Evolutionary conservation across 2,113 vertebrate genomes (phyloP).

Genomic region (Pachypanchax playfairii): DNA sequence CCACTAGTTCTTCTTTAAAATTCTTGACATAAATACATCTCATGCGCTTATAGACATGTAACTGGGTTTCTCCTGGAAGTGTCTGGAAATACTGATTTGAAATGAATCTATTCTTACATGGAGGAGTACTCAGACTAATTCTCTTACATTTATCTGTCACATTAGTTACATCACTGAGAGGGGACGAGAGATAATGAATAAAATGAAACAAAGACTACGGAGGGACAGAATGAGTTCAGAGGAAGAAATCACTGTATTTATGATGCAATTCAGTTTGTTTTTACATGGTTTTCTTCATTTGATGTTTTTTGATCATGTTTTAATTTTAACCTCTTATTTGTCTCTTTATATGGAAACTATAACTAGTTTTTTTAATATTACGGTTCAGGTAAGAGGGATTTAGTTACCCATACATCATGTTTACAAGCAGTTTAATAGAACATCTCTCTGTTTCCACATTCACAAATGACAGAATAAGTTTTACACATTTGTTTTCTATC

Average conservation of each 20-base stretch:
- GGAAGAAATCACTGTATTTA: slow-evolving; percentile 26
- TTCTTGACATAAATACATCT: slow-evolving; percentile 45
- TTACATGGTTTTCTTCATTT: slow-evolving; percentile 7
- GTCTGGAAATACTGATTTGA: slow-evolving; percentile 23
- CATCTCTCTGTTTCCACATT: neutral
- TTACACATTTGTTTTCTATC: slow-evolving; percentile 7
- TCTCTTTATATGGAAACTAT: too few species aligned
- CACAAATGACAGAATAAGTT: neutral
- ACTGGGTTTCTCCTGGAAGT: slow-evolving; percentile 15
- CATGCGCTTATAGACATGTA: slow-evolving; percentile 6
- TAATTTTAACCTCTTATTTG: too few species aligned
- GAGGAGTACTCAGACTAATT: slow-evolving; percentile 34
- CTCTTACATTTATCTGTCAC: slow-evolving; percentile 44
- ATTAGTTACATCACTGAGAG: slow-evolving; percentile 30
- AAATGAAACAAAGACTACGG: slow-evolving; percentile 7
- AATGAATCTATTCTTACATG: slow-evolving; percentile 37
- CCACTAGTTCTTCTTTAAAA: too few species aligned
- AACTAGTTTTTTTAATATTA: too few species aligned
- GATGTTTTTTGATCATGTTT: too few species aligned
- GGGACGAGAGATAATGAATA: slow-evolving; percentile 9
- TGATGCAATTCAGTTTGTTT: slow-evolving; percentile 25
- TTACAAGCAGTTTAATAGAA: too few species aligned
- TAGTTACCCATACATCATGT: too few species aligned
- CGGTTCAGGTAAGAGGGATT: too few species aligned
- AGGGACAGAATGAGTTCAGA: slow-evolving; percentile 17